These are phyloP conservation scores for Actias luna DNA, from an alignment of 2,888 invertebrate genomes.

Conservation along the genomic window DNA sequence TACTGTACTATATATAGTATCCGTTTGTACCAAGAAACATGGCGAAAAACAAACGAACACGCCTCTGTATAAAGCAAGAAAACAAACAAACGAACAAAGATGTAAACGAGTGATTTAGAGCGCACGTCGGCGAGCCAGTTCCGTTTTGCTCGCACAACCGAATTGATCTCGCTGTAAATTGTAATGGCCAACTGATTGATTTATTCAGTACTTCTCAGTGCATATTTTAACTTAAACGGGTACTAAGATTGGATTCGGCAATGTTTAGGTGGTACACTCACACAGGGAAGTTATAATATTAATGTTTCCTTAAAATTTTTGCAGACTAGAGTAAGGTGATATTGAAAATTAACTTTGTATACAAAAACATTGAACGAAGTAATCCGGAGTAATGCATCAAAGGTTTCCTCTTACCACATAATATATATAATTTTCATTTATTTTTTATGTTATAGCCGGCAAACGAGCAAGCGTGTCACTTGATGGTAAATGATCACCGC, in stretches of 20 bases:
- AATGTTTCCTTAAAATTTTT: too few species aligned
- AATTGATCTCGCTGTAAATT: slow-evolving; percentile 67
- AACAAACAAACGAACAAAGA: slow-evolving; percentile 39
- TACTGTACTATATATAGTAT: slow-evolving; percentile 6
- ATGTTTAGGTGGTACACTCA: not conserved
- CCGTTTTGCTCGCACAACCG: slow-evolving; percentile 39
- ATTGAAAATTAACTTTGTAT: too few species aligned
- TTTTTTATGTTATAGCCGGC: too few species aligned
- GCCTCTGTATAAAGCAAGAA: slow-evolving; percentile 33
- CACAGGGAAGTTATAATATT: not conserved
- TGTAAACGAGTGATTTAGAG: slow-evolving; percentile 60
- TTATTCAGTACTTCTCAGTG: slow-evolving; percentile 43
- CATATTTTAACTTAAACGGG: slow-evolving; percentile 43
- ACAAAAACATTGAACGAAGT: too few species aligned
- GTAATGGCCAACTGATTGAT: slow-evolving; percentile 68
- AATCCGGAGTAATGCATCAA: too few species aligned
- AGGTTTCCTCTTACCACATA: too few species aligned
- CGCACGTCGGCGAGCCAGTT: slow-evolving; percentile 34
- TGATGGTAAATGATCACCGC: too few species aligned
- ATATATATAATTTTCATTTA: too few species aligned
- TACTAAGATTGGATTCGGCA: slow-evolving; percentile 30
- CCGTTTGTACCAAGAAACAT: slow-evolving; percentile 31
- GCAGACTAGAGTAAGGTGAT: not conserved
- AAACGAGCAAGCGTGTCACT: too few species aligned
- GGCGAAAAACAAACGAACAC: slow-evolving; percentile 32